phyloP scores from a whole-genome alignment of 2,113 vertebrate species.

The Microtus ochrogaster region DNA sequence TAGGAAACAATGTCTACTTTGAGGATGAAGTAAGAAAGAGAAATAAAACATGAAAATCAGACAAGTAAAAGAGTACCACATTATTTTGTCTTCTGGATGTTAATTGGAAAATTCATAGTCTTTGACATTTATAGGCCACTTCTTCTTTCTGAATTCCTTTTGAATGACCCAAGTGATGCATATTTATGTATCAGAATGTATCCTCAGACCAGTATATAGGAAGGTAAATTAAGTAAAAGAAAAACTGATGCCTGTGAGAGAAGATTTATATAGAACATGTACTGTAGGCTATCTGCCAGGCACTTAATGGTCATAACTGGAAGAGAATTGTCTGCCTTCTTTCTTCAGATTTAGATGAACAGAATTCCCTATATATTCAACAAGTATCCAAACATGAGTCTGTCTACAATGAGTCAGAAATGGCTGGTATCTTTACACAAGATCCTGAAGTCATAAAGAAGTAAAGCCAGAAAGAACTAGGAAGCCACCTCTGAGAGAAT shows the following conservation, averaged over 20 bases:
- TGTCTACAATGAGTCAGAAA: background rate
- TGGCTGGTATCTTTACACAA: background rate
- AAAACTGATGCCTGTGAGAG: background rate
- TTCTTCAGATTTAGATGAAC: background rate
- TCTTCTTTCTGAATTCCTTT: background rate
- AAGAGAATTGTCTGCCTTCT: background rate
- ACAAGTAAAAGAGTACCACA: background rate
- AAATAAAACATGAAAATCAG: background rate
- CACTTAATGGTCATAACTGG: background rate
- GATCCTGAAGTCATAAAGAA: background rate
- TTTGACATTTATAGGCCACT: background rate
- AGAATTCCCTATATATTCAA: background rate
- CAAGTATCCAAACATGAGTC: background rate
- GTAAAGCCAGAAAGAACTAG: background rate
- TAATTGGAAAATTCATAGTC: background rate
- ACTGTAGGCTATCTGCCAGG: background rate
- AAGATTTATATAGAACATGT: background rate
- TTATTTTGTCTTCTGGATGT: background rate
- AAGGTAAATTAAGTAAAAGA: background rate
- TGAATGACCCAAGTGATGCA: background rate
- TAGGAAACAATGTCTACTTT: background rate
- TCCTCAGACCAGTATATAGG: background rate
- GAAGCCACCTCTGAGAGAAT: background rate
- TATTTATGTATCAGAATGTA: background rate
- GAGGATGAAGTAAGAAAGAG: background rate